Conservation (phyloP, 1,140 invertebrate genomes). For the Apis florea region DNA sequence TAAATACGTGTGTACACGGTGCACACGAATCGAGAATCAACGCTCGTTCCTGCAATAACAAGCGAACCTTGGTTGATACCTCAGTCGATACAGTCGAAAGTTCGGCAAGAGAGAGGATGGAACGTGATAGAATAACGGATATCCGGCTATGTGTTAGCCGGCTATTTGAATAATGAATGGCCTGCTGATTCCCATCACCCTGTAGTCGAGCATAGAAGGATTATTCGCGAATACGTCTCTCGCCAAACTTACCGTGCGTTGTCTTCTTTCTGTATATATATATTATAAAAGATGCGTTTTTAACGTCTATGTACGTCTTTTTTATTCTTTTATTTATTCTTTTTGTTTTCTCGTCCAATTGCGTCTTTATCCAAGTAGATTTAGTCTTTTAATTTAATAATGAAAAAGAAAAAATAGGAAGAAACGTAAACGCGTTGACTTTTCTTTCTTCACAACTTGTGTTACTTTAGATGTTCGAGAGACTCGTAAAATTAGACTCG, state of each 20-base stretch:
- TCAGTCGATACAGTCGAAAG: not conserved
- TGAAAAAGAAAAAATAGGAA: no score
- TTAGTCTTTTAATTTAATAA: no score
- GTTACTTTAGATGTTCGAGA: not conserved
- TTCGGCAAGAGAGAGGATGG: not conserved
- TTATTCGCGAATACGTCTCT: not conserved
- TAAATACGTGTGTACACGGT: not conserved
- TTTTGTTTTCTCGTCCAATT: no score
- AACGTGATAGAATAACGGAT: slow-evolving; percentile 7
- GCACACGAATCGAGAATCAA: slow-evolving; percentile 5
- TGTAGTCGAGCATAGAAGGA: not conserved
- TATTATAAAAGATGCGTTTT: not conserved
- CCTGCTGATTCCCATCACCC: not conserved
- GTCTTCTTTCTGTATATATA: no score
- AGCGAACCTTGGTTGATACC: not conserved
- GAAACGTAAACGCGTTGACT: no score
- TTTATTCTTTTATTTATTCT: no score
- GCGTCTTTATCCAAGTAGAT: no score
- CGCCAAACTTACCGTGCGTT: not conserved
- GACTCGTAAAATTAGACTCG: not conserved
- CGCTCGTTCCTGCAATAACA: slow-evolving; percentile 20
- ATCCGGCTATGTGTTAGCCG: not conserved
- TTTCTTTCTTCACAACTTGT: not conserved
- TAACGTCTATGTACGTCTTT: not conserved
- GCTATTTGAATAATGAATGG: slow-evolving; percentile 20